A percentile compares a stretch with the other conserved stretches of the same genome.
These are phyloP conservation scores for Limonius californicus DNA, from an alignment of 1,140 invertebrate genomes.

Conservation along the genomic window DNA sequence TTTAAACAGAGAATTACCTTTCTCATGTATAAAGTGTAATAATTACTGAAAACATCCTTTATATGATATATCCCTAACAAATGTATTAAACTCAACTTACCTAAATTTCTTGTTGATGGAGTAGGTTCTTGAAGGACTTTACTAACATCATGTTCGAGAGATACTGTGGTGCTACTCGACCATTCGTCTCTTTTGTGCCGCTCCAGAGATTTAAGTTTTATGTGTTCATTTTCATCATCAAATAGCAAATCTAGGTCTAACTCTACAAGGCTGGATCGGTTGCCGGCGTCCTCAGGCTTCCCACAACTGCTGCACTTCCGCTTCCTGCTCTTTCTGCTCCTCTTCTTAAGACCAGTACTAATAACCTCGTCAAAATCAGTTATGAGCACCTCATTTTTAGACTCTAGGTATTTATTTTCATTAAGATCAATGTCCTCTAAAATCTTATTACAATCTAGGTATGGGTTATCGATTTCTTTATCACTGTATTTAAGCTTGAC, in stretches of 20 bases:
- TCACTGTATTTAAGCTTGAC: constrained; percentile 20
- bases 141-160: constrained; percentile 53
- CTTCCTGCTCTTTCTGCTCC: constrained; percentile 12
- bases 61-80: too few species aligned
- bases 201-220: constrained; percentile 19
- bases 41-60: too few species aligned
- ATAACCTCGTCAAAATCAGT: not conserved
- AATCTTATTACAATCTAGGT: constrained; percentile 20
- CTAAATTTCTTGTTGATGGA: constrained; percentile 53
- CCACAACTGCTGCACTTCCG: constrained; percentile 8
- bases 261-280: constrained; percentile 40
- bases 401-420: constrained; percentile 8
- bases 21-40: too few species aligned
- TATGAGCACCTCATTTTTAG: constrained; percentile 10
- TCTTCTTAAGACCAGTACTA: constrained; percentile 31
- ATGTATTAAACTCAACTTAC: too few species aligned
- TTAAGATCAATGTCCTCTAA: constrained; percentile 15
- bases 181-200: not conserved
- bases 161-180: constrained; percentile 53
- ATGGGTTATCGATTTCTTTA: constrained; percentile 16
- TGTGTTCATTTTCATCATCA: constrained; percentile 39
- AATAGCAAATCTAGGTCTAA: constrained; percentile 46
- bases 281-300: constrained; percentile 28
- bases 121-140: constrained; percentile 45
- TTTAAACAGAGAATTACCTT: too few species aligned